Conservation (phyloP, 2,888 invertebrate genomes). For the Eristalinus sepulchralis region DNA sequence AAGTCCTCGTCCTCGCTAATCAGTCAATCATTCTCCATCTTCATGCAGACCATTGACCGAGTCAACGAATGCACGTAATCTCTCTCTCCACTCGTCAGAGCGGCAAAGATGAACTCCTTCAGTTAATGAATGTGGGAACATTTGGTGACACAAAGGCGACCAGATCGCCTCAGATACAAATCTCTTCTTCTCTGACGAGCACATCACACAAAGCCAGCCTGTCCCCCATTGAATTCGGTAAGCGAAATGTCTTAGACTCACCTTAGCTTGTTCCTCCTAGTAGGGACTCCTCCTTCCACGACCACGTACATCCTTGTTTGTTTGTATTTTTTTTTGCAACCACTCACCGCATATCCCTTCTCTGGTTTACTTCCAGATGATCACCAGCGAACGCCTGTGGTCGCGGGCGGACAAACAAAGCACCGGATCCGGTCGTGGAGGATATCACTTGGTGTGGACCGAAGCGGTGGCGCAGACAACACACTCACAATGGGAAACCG, state of each 20-base stretch:
- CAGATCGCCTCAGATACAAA: conserved; percentile 57
- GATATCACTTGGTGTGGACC: conserved; percentile 59
- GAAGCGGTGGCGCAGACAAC: conserved; percentile 47
- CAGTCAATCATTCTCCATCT: background rate
- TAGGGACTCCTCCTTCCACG: conserved; percentile 5
- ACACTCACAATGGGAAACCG: conserved; percentile 53
- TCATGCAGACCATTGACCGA: background rate
- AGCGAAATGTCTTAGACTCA: conserved; percentile 12
- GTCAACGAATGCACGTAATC: background rate
- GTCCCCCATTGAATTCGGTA: conserved; percentile 4
- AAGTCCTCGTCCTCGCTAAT: background rate
- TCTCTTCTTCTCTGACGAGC: conserved; percentile 30
- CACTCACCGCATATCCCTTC: conserved; percentile 37
- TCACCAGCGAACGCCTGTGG: conserved; percentile 36
- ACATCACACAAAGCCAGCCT: conserved; percentile 31
- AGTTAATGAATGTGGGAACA: conserved; percentile 60
- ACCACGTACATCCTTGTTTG: conserved; percentile 13
- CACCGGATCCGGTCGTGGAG: conserved; percentile 66
- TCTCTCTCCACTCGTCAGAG: background rate
- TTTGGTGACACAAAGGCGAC: conserved; percentile 61
- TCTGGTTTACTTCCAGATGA: conserved; percentile 64
- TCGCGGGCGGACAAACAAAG: conserved; percentile 55
- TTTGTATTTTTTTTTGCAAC: conserved; percentile 18
- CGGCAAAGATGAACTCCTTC: conserved; percentile 12
- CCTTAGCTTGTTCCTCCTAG: conserved; percentile 13